Percentiles rank a stretch among this genome's conserved stretches.
phyloP scores from a whole-genome alignment of 2,888 invertebrate genomes.

The Phyllotreta striolata region DNA sequence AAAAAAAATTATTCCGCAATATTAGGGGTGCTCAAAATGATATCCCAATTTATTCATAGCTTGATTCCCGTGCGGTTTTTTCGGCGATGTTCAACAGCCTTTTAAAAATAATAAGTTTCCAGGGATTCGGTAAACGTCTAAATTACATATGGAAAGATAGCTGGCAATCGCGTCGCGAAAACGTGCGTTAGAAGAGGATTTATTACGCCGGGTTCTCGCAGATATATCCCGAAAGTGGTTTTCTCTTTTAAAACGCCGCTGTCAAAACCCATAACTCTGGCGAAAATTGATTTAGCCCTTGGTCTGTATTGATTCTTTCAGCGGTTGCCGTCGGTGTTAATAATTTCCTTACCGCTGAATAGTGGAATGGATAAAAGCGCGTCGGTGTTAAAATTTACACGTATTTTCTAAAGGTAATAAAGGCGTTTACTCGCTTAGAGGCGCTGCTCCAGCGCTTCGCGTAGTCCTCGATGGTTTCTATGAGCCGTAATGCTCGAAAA shows the following conservation, averaged over 20 bases:
- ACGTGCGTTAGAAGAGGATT: conserved; percentile 8
- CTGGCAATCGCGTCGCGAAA: conserved; percentile 12
- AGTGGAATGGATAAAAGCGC: too few relatives aligned
- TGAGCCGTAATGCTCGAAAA: too few relatives aligned
- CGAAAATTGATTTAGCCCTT: conserved; percentile 3
- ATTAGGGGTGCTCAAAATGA: neutral
- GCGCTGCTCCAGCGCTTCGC: too few relatives aligned
- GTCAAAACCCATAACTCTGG: conserved; percentile 7
- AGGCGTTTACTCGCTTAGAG: too few relatives aligned
- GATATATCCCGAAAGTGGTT: conserved; percentile 8
- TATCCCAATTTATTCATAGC: conserved; percentile 6
- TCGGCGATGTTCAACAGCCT: conserved; percentile 5
- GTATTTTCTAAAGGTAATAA: too few relatives aligned
- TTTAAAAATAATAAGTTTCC: conserved; percentile 17
- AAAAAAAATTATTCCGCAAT: too few relatives aligned
- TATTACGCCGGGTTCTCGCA: conserved; percentile 1
- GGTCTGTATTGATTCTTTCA: too few relatives aligned
- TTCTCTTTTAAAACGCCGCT: conserved; percentile 8
- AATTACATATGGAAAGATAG: conserved; percentile 12
- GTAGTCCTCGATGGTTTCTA: too few relatives aligned
- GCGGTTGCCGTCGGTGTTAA: too few relatives aligned
- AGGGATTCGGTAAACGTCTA: conserved; percentile 11
- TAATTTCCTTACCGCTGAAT: too few relatives aligned
- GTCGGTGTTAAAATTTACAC: too few relatives aligned
- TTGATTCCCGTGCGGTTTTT: neutral